phyloP scores from a whole-genome alignment of 2,113 vertebrate genomes.

The Eulemur macaco region DNA sequence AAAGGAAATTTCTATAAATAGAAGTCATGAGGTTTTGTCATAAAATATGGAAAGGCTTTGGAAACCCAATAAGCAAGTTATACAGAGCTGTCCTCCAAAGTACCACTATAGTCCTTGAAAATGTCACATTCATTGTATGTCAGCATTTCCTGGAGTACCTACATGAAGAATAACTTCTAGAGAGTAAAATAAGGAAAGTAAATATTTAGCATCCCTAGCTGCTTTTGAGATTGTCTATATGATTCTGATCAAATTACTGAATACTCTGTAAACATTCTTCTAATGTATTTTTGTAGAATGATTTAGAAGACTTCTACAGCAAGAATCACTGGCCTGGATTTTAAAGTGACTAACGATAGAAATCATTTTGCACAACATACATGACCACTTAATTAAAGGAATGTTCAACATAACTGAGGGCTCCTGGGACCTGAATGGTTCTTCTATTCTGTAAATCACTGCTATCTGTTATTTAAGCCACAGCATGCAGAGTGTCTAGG shows the following conservation, averaged over 20 bases:
- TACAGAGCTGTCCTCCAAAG: not conserved
- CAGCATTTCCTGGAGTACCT: constrained; percentile 16
- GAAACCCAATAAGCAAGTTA: not conserved
- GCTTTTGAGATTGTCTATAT: constrained; percentile 19
- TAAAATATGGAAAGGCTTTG: constrained; percentile 7
- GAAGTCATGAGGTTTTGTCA: not conserved
- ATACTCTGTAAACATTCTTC: not conserved
- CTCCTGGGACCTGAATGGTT: not conserved
- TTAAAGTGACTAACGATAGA: constrained; percentile 26
- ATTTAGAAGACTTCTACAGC: not conserved
- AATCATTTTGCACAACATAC: not conserved
- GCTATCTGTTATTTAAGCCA: not conserved
- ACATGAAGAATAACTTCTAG: not conserved
- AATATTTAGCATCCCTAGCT: constrained; percentile 33
- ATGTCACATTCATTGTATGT: constrained; percentile 40
- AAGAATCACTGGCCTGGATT: constrained; percentile 8
- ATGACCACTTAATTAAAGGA: constrained; percentile 50
- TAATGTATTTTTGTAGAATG: constrained; percentile 4
- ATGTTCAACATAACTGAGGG: constrained; percentile 5
- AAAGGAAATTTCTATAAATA: constrained; percentile 35
- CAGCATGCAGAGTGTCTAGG: not conserved
- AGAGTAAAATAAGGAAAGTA: constrained; percentile 32
- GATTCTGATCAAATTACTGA: not conserved
- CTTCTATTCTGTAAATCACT: constrained; percentile 4
- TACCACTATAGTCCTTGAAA: not conserved